Base-by-base conservation (phyloP, 1,140 invertebrate species). In the Melanaphis sacchari region DNA sequence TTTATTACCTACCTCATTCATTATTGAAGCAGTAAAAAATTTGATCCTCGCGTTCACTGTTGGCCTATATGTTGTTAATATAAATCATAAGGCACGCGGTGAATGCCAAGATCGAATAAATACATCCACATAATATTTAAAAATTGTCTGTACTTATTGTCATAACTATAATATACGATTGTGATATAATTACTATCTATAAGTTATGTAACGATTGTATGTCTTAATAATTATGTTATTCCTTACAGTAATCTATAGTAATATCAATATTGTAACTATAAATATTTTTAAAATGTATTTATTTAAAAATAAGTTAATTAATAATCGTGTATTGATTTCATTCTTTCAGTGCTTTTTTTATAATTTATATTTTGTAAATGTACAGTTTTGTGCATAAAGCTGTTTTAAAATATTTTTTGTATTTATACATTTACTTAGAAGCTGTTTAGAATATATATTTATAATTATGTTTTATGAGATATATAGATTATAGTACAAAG, bases 1-100 rank as follows among this genome's bases (percentile, higher is more conserved):
- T n/a, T 59, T 59, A 59, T 31, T 15, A 31, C 26, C 31, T n/a
- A 9, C 22, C 31, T 76, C 31, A 5, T n/a, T 6, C 59, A 76
- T n/a, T n/a, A 76, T 76, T 4, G 59, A 31, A 76, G 59, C n/a
- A 31, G 38, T 22, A 38, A 89, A 31, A 21, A 31, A 66, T 93
- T 94, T 95, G 95, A 97, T 97, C 97, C 97, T 97, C 96, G 97
- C 97, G 96, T 97, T 97, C 97, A 98, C 97, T 98, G 97, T 97
- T 96, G 97, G 96, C 96, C 43, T 96, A 97, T 96, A 97, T 98
- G 98, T 98, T 21, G 97, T 96, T 95, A 38, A 85, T 59, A 95
- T 95, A 96, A 96, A 97, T 96, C 97, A 98, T 98, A 98, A 98
- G 97, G 97, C 97, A 98, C 97, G 97, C 97, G 97, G 98, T 98